Evolutionary conservation across 2,888 invertebrate species (phyloP), one percentile per base, ranked within the genome.

Genomic region (Leptinotarsa rubiginosa): DNA sequence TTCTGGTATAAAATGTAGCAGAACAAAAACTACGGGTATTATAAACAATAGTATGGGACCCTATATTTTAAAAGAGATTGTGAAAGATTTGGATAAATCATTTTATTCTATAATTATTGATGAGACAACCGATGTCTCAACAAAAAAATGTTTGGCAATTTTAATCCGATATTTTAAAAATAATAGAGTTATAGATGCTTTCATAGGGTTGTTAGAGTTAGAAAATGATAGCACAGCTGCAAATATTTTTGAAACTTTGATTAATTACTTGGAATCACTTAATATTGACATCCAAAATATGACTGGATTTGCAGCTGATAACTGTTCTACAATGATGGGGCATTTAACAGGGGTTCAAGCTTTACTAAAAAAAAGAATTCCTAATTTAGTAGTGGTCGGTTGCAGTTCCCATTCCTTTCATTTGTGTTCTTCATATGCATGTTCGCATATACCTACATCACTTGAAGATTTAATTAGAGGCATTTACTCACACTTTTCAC

Each of bases 251-350:
- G 25, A 25, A 25, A 25, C 25, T 25, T 25, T 25, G 5, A 25
- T 25, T 25, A 25, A 25, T 25, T 25, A 25, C 5, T 25, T 25
- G 25, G 25, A 25, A 25, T 25, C 25, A 25, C 25, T 25, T 25
- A 25, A 25, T 25, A 25, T 25, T 50, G 72, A 77, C 18, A 65
- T 73, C 65, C 71, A 75, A 71, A 73, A 75, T 73, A 75, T 75
- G 68, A 71, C 71, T 41, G 75, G 75, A 47, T 77, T 77, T 74
- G 77, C 72, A 49, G 77, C 73, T 18, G 75, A 75, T 64, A 75
- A 75, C 59, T 75, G 75, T 67, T 64, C 67, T 47, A 72, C 74
- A 47, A 77, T 77, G 77, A 77, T 76, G 77, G 75, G 72, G 50
- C 72, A 77, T 41, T 69, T 76, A 72, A 74, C 69, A 70, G 77